phyloP scores from a whole-genome alignment of 2,888 invertebrate species.

The Thyatira batis region DNA sequence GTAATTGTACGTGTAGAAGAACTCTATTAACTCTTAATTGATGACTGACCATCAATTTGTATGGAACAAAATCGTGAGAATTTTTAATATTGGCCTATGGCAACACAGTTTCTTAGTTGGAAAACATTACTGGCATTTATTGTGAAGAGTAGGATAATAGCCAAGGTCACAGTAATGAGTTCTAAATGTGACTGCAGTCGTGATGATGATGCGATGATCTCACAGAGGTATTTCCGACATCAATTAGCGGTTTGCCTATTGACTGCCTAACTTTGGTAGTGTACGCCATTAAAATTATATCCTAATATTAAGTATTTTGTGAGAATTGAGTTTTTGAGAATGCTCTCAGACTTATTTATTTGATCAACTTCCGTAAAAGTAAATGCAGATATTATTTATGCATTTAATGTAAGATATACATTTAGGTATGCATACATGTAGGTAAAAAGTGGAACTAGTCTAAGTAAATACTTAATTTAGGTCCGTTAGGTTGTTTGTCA shows the following conservation, averaged over 20 bases:
- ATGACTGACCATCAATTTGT: not conserved
- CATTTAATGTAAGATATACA: too few relatives aligned
- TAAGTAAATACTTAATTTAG: too few relatives aligned
- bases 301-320: not conserved
- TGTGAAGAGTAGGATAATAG: not conserved
- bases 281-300: not conserved
- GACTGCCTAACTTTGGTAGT: not conserved
- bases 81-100: not conserved
- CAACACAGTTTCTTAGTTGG: not conserved
- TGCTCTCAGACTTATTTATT: too few relatives aligned
- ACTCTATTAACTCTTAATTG: not conserved
- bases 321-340: not conserved
- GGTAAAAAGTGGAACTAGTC: too few relatives aligned
- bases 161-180: conserved; percentile 21
- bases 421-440: too few relatives aligned
- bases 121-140: not conserved
- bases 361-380: too few relatives aligned
- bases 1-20: not conserved
- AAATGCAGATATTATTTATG: too few relatives aligned
- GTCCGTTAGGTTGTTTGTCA: too few relatives aligned
- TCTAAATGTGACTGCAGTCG: conserved; percentile 23
- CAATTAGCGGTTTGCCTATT: conserved; percentile 2
- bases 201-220: conserved; percentile 21
- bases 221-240: conserved; percentile 1
- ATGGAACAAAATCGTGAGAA: conserved; percentile 1